phyloP scores from a whole-genome alignment of 2,113 vertebrate genomes.

The Corythaixoides concolor region DNA sequence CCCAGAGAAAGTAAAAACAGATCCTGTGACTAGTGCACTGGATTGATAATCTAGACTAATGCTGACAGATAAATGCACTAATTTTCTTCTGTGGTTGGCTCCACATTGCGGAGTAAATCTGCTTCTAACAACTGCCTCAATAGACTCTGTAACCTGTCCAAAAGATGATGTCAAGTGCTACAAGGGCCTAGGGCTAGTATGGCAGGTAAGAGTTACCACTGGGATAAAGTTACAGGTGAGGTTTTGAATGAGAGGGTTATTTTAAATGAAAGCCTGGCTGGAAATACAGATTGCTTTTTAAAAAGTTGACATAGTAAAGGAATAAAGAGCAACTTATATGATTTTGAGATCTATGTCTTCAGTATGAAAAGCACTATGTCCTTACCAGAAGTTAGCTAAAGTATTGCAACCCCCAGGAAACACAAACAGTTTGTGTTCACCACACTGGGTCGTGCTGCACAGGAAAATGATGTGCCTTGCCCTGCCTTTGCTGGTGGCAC shows the following conservation, averaged over 20 bases:
- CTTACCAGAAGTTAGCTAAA: not conserved
- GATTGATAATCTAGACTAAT: slow-evolving; percentile 95
- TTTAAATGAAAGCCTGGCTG: slow-evolving; percentile 75
- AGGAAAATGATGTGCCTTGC: not conserved
- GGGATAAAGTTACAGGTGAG: slow-evolving; percentile 78
- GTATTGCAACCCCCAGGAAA: not conserved
- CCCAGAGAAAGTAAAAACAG: slow-evolving; percentile 85
- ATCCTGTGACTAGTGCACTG: slow-evolving; percentile 87
- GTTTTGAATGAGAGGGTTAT: slow-evolving; percentile 80
- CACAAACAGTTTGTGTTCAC: not conserved
- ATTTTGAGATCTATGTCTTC: not conserved
- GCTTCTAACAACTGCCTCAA: slow-evolving; percentile 83
- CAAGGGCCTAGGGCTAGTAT: slow-evolving; percentile 77
- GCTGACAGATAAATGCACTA: slow-evolving; percentile 99
- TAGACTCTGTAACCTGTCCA: slow-evolving; percentile 83
- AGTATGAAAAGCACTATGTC: not conserved
- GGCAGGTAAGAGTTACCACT: slow-evolving; percentile 81
- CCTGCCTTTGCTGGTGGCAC: not conserved
- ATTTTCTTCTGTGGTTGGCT: slow-evolving; percentile 92
- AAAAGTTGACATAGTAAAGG: not conserved
- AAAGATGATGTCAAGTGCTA: slow-evolving; percentile 86
- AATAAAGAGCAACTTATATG: slow-evolving; percentile 54
- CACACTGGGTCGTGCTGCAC: not conserved
- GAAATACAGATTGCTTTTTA: slow-evolving; percentile 68
- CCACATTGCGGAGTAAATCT: slow-evolving; percentile 87